Conservation (phyloP, 1,140 invertebrate species). For the Cryptotermes secundus region DNA sequence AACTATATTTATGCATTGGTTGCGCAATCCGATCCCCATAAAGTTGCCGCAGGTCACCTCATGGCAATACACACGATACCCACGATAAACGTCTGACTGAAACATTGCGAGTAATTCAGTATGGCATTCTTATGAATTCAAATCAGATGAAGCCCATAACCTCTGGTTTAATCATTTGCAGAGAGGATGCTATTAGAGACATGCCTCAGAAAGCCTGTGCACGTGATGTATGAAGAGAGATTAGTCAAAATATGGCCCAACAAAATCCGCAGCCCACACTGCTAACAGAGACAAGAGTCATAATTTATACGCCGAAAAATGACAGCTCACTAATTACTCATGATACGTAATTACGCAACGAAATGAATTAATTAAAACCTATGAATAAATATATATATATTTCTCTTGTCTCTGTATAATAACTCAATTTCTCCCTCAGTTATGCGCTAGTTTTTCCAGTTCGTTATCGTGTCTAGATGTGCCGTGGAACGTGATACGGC, state of each 20-base stretch:
- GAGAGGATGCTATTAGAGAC: too few species aligned
- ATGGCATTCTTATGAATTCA: too few species aligned
- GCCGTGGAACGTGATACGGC: not conserved
- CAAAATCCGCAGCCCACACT: not conserved
- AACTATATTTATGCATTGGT: too few species aligned
- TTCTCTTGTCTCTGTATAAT: not conserved
- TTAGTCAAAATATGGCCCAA: not conserved
- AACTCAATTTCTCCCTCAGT: not conserved
- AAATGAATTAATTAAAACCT: conserved; percentile 26
- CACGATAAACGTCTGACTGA: too few species aligned
- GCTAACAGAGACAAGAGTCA: not conserved
- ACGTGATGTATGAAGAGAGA: not conserved
- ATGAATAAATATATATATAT: not conserved
- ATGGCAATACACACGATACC: too few species aligned
- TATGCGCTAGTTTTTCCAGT: not conserved
- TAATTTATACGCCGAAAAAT: not conserved
- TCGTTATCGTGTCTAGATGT: not conserved
- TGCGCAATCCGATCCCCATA: too few species aligned
- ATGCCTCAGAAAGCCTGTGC: not conserved
- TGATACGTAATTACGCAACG: conserved; percentile 4
- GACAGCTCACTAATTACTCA: conserved; percentile 22
- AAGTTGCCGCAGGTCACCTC: too few species aligned
- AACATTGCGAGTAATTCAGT: too few species aligned
- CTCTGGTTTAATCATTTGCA: too few species aligned
- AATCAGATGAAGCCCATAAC: too few species aligned